phyloP scores from a whole-genome alignment of 2,888 invertebrate species.

The Scaptodrosophila latifasciaeformis region DNA sequence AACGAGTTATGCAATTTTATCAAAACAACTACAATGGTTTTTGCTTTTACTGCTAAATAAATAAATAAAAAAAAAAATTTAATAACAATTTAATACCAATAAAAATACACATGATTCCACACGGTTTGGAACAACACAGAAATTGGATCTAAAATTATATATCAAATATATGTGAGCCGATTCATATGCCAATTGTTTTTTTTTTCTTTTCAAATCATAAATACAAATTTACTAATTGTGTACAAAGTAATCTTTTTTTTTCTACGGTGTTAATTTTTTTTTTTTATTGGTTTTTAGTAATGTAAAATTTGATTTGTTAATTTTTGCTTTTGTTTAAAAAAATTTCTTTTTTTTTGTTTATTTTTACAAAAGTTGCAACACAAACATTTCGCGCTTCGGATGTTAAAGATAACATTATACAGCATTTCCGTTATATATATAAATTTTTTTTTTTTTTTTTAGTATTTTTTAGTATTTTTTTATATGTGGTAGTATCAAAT shows the following conservation, averaged over 20 bases:
- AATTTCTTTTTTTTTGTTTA: constrained; percentile 17
- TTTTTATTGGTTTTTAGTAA: constrained; percentile 20
- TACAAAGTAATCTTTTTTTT: constrained; percentile 32
- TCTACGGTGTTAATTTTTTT: constrained; percentile 21
- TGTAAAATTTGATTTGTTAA: no score
- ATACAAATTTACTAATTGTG: constrained; percentile 40
- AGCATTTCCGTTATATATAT: constrained; percentile 47
- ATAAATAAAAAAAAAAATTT: no score
- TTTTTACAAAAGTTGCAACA: constrained; percentile 63
- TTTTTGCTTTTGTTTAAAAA: no score
- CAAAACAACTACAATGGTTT: not conserved
- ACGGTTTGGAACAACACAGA: constrained; percentile 32
- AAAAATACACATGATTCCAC: constrained; percentile 46
- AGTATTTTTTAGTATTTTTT: constrained; percentile 28
- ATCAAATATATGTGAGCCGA: constrained; percentile 16
- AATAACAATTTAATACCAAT: constrained; percentile 19
- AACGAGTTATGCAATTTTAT: constrained; percentile 24
- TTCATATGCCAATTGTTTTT: constrained; percentile 49
- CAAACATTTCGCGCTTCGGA: constrained; percentile 62
- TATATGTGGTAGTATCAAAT: constrained; percentile 42
- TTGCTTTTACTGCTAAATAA: constrained; percentile 4
- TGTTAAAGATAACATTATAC: constrained; percentile 48
- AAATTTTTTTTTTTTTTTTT: constrained; percentile 27
- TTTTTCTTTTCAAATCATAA: no score
- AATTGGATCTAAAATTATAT: constrained; percentile 19